Base-by-base conservation (phyloP, 2,113 vertebrate species). In the Xenopus laevis region DNA sequence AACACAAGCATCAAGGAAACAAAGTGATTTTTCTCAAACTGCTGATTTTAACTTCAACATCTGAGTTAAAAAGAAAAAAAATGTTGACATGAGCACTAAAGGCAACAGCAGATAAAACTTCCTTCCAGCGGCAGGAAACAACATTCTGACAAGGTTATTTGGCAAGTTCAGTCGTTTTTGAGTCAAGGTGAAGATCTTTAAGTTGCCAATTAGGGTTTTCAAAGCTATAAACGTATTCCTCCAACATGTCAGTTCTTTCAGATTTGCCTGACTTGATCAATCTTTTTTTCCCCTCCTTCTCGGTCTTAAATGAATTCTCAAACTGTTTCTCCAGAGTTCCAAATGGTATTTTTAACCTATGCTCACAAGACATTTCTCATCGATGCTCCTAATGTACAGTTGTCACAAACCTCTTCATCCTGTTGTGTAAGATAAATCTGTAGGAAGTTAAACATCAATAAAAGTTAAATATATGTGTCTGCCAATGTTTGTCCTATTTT, bases 121-220 rank as follows among this genome's bases (percentile, higher is more conserved):
- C 21, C 9, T 33, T 60, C 58, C 20, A 47, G 58, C 47, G 60
- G 33, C 52, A 21, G 63, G 30, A 65, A 72, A 65, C 17, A 50
- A 67, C 53, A 53, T 65, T 50, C 30, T 72, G 71, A 67, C 72
- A 74, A 68, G 71, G 46, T 60, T 67, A 74, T 74, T 60, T 75
- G 72, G 55, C 23, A 75, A 62, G 57, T 7, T 13, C 21, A 62
- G 44, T 75, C 33, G 17, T 68, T 75, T 75, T 17, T 33, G 46
- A 68, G 65, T 68, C 57, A 68, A 68, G 46, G 45, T 75, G 33
- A 63, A 68, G 57, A 68, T 62, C 72, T 61, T 68, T 75, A 62
- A 68, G 55, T 68, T 59, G 27, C n/a, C 72, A 61, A 68, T 75
- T 75, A 75, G 53, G 65, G 33, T 57, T 59, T 68, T 68, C 45